Conservation (phyloP, 2,888 invertebrate species). For the Watsonalla binaria region DNA sequence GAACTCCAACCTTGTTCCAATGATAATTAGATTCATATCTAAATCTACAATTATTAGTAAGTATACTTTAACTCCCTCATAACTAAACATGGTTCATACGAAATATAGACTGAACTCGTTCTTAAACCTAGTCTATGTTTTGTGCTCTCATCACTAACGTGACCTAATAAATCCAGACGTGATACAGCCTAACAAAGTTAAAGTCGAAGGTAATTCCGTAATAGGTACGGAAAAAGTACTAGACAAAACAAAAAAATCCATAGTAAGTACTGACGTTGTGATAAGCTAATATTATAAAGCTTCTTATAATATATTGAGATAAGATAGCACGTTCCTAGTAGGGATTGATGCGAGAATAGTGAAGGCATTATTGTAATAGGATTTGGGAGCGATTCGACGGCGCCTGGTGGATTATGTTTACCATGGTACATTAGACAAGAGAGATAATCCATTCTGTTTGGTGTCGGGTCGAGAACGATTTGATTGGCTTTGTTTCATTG, state of each 20-base stretch:
- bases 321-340: background rate
- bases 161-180: too few relatives aligned
- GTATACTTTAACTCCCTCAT: too few relatives aligned
- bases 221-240: background rate
- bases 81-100: too few relatives aligned
- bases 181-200: too few relatives aligned
- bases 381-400: conserved; percentile 35
- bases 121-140: too few relatives aligned
- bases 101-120: too few relatives aligned
- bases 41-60: too few relatives aligned
- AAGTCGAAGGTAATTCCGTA: background rate
- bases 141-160: too few relatives aligned
- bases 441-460: conserved; percentile 29
- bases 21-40: too few relatives aligned
- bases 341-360: background rate
- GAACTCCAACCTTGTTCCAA: too few relatives aligned
- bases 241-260: background rate
- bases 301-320: background rate
- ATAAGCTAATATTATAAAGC: background rate
- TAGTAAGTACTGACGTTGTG: too few relatives aligned
- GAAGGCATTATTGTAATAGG: conserved; percentile 30
- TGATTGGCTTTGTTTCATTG: background rate
- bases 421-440: conserved; percentile 24
- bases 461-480: background rate
- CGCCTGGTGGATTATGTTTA: conserved; percentile 47